Evolutionary conservation across 2,888 invertebrate genomes (phyloP).

Genomic region (Mesochorus sp.): DNA sequence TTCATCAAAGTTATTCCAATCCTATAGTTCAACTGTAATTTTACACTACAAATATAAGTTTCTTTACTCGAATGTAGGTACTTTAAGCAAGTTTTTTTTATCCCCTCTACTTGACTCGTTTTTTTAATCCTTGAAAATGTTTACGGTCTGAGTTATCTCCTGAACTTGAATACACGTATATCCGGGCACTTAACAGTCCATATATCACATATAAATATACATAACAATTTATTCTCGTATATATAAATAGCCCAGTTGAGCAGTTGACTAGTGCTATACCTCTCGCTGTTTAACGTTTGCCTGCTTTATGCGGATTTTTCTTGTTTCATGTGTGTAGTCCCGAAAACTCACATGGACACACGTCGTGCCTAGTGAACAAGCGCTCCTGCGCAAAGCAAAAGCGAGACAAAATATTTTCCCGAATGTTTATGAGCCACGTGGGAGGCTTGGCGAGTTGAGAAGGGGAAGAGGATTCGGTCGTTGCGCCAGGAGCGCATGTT

Average conservation of each 20-base stretch:
- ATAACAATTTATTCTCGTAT: conserved; percentile 13
- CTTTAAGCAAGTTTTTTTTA: too few relatives aligned
- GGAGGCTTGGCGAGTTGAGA: neutral
- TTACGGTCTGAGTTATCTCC: neutral
- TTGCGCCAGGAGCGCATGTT: conserved; percentile 18
- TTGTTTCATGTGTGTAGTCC: conserved; percentile 42
- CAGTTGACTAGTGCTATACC: conserved; percentile 56
- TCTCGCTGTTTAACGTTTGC: conserved; percentile 52
- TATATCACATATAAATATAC: conserved; percentile 13
- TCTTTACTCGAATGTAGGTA: neutral
- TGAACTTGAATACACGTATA: neutral
- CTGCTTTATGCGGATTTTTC: conserved; percentile 54
- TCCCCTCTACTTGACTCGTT: too few relatives aligned
- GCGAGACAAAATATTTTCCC: conserved; percentile 45
- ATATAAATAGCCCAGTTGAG: conserved; percentile 60
- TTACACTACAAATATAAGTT: too few relatives aligned
- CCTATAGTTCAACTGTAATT: too few relatives aligned
- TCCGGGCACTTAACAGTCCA: neutral
- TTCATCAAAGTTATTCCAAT: too few relatives aligned
- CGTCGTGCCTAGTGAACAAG: conserved; percentile 20
- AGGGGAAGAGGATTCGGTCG: conserved; percentile 21
- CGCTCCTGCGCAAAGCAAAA: conserved; percentile 29
- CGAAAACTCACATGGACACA: neutral
- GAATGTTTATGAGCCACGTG: conserved; percentile 59
- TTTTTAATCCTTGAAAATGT: neutral